A percentile compares a stretch with the other conserved stretches of the same genome.
Evolutionary conservation across 2,797 vertebrate species (phyloP).

Genomic region (Eulemur albifrons): DNA sequence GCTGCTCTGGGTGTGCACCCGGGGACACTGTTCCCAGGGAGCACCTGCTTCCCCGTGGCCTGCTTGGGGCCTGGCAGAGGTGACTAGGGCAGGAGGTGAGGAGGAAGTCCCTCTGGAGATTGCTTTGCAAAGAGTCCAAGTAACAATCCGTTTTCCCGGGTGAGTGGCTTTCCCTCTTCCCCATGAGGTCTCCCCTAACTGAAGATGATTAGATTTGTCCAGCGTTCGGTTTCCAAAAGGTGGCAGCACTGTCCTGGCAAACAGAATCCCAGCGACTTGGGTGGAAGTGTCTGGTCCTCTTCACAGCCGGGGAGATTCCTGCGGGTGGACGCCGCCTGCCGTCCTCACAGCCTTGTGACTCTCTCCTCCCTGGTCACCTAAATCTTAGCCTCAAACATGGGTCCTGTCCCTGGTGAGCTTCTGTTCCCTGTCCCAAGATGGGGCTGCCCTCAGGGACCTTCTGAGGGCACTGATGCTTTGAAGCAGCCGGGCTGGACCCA

Average conservation of each 20-base stretch:
- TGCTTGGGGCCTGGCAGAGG: no score
- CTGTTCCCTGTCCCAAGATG: no score
- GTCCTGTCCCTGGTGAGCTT: neutral
- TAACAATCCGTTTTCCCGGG: neutral
- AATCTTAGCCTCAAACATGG: neutral
- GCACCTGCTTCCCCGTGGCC: no score
- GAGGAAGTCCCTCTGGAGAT: neutral
- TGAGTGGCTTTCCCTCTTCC: neutral
- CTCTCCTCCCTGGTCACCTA: fast-evolving
- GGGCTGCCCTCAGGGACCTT: no score
- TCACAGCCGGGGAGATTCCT: fast-evolving
- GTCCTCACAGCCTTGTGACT: neutral
- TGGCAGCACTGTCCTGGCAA: conserved; percentile 21
- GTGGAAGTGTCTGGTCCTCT: neutral
- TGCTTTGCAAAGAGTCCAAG: neutral
- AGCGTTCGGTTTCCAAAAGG: conserved; percentile 3
- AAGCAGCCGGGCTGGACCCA: no score
- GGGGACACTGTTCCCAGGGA: neutral
- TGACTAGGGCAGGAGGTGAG: neutral
- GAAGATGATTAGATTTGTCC: neutral
- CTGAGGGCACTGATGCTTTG: neutral
- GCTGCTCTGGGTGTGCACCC: neutral
- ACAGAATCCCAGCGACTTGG: neutral
- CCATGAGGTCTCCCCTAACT: neutral
- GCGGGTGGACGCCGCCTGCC: fast-evolving